phyloP scores from a whole-genome alignment of 2,113 vertebrate genomes.

The Panthera leo region DNA sequence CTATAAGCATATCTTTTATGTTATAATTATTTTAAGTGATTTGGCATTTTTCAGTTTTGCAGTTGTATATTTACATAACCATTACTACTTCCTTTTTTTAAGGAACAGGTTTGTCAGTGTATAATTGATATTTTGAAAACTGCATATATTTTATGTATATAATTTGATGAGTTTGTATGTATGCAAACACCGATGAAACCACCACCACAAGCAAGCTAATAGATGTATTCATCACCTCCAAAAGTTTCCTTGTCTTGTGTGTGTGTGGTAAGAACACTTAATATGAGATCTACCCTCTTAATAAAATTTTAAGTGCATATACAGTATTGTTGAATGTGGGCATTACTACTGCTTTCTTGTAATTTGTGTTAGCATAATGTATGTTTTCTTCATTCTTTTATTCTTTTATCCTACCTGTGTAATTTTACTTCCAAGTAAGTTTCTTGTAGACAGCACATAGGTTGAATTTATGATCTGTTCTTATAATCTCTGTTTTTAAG shows the following conservation, averaged over 20 bases:
- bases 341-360: background rate
- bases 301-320: background rate
- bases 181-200: background rate
- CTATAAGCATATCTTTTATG: background rate
- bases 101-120: background rate
- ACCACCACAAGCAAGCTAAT: background rate
- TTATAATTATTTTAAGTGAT: background rate
- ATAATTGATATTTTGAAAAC: background rate
- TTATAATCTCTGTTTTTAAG: background rate
- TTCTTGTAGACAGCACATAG: background rate
- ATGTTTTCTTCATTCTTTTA: background rate
- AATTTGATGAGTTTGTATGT: background rate
- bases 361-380: background rate
- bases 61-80: background rate
- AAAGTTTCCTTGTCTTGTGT: background rate
- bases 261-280: background rate
- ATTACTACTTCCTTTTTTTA: background rate
- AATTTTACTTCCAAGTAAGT: background rate
- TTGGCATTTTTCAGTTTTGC: background rate
- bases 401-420: background rate
- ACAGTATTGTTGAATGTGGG: background rate
- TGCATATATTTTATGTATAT: background rate
- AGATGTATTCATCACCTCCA: background rate
- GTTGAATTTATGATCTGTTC: background rate
- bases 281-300: background rate